phyloP scores from a whole-genome alignment of 30 jellyfish, hydroid and myxozoan genomes.

The Aurelia coerulea region DNA sequence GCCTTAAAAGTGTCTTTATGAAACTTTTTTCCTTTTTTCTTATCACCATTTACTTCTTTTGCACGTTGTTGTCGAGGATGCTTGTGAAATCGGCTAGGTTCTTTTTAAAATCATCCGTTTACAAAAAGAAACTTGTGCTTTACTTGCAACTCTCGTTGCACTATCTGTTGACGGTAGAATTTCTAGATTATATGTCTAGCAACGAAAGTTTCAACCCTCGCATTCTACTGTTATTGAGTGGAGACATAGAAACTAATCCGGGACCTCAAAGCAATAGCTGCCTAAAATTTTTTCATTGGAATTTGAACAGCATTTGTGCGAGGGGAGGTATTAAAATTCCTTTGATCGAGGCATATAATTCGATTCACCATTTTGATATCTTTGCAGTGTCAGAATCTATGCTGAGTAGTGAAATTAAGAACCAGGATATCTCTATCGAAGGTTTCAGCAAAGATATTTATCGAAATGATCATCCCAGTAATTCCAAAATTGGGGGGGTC shows the following conservation, averaged over 20 bases:
- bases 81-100: no score
- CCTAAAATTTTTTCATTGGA: not conserved
- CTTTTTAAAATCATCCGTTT: slow-evolving; percentile 1
- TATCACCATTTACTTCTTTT: no score
- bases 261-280: not conserved
- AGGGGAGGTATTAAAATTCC: slow-evolving; percentile 21
- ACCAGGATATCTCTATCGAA: not conserved
- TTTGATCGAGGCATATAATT: no score
- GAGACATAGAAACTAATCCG: slow-evolving; percentile 21
- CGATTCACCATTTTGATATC: slow-evolving; percentile 15
- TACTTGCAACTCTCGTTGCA: slow-evolving; percentile 19
- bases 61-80: no score
- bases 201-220: slow-evolving; percentile 29
- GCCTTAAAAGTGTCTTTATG: no score
- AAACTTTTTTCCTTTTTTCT: no score
- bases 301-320: slow-evolving; percentile 18
- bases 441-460: slow-evolving; percentile 16
- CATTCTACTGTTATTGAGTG: slow-evolving; percentile 2
- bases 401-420: not conserved
- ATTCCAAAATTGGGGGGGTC: slow-evolving; percentile 17
- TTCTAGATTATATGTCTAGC: slow-evolving; percentile 9
- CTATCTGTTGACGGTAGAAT: slow-evolving; percentile 20
- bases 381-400: slow-evolving; percentile 19
- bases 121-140: slow-evolving; percentile 25
- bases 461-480: slow-evolving; percentile 23